Base-by-base conservation (phyloP, 2,888 invertebrate species). In the Xylocampa areola region DNA sequence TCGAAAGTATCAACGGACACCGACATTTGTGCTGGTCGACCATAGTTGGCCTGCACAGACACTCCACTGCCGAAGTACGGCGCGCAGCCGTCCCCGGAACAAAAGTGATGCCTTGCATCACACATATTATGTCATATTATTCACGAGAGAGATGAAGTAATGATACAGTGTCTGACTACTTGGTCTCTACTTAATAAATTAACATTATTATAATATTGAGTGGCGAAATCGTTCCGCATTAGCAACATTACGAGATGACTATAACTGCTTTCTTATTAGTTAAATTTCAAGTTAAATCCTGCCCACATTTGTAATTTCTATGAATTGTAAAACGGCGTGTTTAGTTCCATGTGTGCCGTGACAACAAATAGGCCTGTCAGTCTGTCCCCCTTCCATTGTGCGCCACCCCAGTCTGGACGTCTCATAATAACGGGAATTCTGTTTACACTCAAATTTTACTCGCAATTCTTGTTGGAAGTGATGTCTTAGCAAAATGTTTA, bases 361-460 rank as follows among this genome's bases (percentile, higher is more conserved):
- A 45, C 64, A 58, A 57, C 52, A 53, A 57, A 66, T 53, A 63
- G 29, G 47, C 17, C 59, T 36, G 72, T 49, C 68, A 57, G 40
- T 16, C 25, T 36, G 19, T 35, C 44, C 37, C 53, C 60, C 48
- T 35, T 48, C 25, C 5, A 44, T 43, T 57, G 68, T 61, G 44
- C 30, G 48, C 13, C 52, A 21, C 50, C 40, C 72, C 57, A 30
- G 17, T 23, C 45, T 35, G 49, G 36, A 32, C 51, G 41, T 35
- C 52, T 47, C 60, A 33, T 48, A 48, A 55, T 50, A 57, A 43
- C 53, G 41, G 33, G 50, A 40, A 58, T 37, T 53, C 48, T 68
- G 53, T 72, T 68, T 55, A 60, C 63, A 50, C 48, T 61, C 52
- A 48, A 59, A 64, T 65, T 49, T 47, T 35, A 50, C 39, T 49